Base-by-base conservation (phyloP, 2,113 vertebrate genomes). In the Oreochromis tanganicae region DNA sequence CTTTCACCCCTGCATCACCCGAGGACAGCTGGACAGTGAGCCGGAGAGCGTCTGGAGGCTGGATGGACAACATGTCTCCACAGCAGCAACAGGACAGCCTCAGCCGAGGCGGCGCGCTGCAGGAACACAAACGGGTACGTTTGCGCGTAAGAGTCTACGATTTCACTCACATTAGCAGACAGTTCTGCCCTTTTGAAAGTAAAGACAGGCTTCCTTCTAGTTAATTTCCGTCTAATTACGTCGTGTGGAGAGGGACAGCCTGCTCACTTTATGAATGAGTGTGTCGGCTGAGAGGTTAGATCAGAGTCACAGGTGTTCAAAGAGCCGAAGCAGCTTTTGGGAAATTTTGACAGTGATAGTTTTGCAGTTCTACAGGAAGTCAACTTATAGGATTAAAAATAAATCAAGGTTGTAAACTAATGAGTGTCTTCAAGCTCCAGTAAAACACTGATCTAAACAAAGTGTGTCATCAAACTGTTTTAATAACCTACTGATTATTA, bases 51-150 rank as follows among this genome's bases (percentile, higher is more conserved):
- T 75, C 86, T 66, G 86, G 84, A 85, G 90, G 78, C 95, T 95
- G 94, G 86, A 96, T 96, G 96, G 95, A 95, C 92, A 95, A 95
- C 91, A 95, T 96, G 96, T 96, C 96, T 90, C 96, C 96, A 3
- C 95, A 95, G 54, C 95, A 96, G 92, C 95, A 92, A 29, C 93
- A 94, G 85, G 90, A 93, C 85, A 85, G 87, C 83, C 86, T 91
- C 34, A 85, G 73, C 78, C 88, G 88, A 32, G 91, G 73, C 81
- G 88, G 89, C 2, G 88, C 57, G 4, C 92, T 87, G 89, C 89
- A 82, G 38, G 96, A 95, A 3, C 86, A 85, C 89, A 95, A 88
- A 68, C 87, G 90, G 92, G 96, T 96, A 87, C 1, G 27, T 50
- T 13, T 29, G 9, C 32, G 2, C 19, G 7, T 63, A 50, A 16